Conservation (phyloP, 2,113 vertebrate species). For the Chloebia gouldiae region DNA sequence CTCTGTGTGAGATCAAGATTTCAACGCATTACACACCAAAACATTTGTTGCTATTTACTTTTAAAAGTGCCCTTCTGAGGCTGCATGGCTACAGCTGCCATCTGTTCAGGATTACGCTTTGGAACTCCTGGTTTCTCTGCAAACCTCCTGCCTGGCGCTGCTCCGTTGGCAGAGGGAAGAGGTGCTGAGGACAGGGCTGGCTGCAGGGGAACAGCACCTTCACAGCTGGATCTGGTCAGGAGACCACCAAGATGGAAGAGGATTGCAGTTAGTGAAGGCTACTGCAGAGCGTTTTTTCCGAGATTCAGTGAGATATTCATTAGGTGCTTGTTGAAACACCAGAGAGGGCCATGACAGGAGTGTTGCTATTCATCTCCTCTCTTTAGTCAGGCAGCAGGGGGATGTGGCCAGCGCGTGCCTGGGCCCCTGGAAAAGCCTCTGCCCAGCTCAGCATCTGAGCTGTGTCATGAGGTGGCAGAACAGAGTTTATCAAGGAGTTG, state of each 20-base stretch:
- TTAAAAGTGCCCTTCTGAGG: slow-evolving; percentile 63
- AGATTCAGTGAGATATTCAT: background rate
- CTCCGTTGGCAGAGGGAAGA: background rate
- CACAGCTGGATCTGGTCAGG: background rate
- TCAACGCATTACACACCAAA: slow-evolving; percentile 60
- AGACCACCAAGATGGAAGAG: background rate
- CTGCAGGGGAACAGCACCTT: background rate
- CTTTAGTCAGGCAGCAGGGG: background rate
- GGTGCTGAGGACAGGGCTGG: background rate
- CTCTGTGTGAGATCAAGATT: slow-evolving; percentile 62
- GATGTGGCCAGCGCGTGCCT: background rate
- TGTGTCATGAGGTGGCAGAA: background rate
- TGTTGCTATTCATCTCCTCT: background rate
- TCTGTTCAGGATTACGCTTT: slow-evolving; percentile 68
- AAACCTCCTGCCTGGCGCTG: background rate
- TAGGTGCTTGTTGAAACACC: rapidly evolving
- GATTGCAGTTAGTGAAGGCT: background rate
- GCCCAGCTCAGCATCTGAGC: background rate
- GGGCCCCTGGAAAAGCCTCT: background rate
- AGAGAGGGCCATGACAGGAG: background rate
- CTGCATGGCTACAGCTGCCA: slow-evolving; percentile 43
- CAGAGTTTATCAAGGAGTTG: background rate
- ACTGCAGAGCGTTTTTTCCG: background rate
- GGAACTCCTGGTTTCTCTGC: slow-evolving; percentile 42
- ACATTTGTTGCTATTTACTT: slow-evolving; percentile 76